Evolutionary conservation across 2,888 invertebrate species (phyloP), one percentile per base, ranked within the genome.

Genomic region (Leucophora obtusa): DNA sequence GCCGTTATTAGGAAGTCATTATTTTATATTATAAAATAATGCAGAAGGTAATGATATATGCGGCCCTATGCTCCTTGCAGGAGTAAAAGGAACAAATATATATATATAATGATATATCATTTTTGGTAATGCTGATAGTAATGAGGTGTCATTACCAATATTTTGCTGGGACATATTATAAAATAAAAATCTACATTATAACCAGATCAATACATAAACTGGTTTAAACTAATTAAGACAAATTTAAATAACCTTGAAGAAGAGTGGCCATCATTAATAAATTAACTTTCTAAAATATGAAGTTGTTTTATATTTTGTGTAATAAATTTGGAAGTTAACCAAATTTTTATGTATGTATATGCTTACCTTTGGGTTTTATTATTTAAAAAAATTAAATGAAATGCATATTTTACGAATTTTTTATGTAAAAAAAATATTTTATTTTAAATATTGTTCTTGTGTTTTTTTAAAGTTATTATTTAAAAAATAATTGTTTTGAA

Each of bases 341-440:
- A 3, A 28, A 28, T 3, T 28, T 28, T 1, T 6, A 4, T 4
- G 2, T 21, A 2, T 3, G 4, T 4, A 21, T 4, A 3, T 10
- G 11, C 38, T 38, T 38, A 38, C 38, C 38, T 28, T 7, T 28
- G 7, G 6, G 1, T 56, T 54, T 28, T 66, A 17, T 77, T 66
- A 56, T 78, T 66, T 72, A 77, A 72, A 78, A 77, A 78, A 72
- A 66, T 72, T 3, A 47, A 47, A 47, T 47, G n/a, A 47, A 47
- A 47, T 47, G 38, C 38, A 47, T 14, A 11, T n/a, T 47, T 47
- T 47, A n/a, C n/a, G 43, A 6, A 10, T 54, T 28, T 59, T 24
- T 77, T 72, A 56, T 78, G 71, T 78, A 78, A 78, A 78, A 77
- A n/a, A 78, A 78, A 72, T 72, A 72, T 66, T 68, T 76, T 68